Conservation (phyloP, 1,140 invertebrate genomes). For the Lordiphosa collinella region DNA sequence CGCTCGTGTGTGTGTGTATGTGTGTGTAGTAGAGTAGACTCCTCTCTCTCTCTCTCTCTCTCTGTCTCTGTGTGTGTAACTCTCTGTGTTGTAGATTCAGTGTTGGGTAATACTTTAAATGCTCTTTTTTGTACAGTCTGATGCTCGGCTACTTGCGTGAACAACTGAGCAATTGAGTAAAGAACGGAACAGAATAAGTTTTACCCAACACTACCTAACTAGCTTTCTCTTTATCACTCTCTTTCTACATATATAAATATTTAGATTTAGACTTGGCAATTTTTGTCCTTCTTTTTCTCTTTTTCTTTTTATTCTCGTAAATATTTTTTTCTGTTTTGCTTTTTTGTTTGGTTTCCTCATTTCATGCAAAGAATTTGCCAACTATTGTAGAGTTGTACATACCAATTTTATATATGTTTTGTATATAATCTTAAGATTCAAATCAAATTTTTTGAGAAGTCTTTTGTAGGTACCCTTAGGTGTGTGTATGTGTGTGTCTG, state of each 20-base stretch:
- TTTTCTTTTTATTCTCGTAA: background rate
- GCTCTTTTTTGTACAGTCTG: too few species aligned
- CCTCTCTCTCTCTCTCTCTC: conserved; percentile 3
- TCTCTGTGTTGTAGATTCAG: too few species aligned
- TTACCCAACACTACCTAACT: background rate
- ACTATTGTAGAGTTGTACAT: background rate
- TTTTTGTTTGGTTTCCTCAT: too few species aligned
- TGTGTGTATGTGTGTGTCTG: background rate
- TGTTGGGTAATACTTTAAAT: too few species aligned
- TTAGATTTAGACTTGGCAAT: background rate
- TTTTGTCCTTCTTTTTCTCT: background rate
- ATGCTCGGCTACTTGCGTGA: too few species aligned
- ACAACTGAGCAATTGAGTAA: background rate
- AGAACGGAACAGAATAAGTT: too few species aligned
- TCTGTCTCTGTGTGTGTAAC: conserved; percentile 4
- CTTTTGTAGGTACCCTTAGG: background rate
- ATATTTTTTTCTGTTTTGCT: too few species aligned
- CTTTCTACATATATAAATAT: conserved; percentile 8
- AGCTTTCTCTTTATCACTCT: background rate
- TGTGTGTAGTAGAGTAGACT: conserved; percentile 24
- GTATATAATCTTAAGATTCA: too few species aligned
- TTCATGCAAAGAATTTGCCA: too few species aligned
- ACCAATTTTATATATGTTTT: conserved; percentile 9
- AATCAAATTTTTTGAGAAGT: background rate
- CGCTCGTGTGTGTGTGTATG: conserved; percentile 48